Evolutionary conservation across 30 jellyfish, hydroid and myxozoan species (phyloP).

Genomic region (Hydra vulgaris): DNA sequence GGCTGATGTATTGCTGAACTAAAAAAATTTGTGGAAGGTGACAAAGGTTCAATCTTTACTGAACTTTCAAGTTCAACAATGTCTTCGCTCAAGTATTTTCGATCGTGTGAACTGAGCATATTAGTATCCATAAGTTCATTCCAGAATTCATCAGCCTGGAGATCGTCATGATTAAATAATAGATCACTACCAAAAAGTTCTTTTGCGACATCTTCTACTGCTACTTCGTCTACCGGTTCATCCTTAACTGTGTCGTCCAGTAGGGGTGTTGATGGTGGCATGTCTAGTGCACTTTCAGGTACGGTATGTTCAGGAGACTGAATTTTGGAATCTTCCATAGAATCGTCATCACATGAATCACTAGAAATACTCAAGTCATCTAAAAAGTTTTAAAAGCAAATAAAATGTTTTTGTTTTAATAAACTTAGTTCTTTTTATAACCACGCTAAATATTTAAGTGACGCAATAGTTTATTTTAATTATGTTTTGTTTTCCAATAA

Average conservation of each 20-base stretch:
- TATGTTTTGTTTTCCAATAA: too few relatives aligned
- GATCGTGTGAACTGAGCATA: slow-evolving; percentile 54
- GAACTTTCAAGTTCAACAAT: slow-evolving; percentile 74
- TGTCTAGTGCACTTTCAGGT: slow-evolving; percentile 63
- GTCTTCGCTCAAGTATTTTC: slow-evolving; percentile 33
- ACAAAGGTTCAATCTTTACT: slow-evolving; percentile 44
- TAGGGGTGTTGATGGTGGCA: slow-evolving; percentile 24
- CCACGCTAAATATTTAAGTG: too few relatives aligned
- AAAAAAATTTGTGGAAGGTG: slow-evolving; percentile 35
- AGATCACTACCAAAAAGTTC: slow-evolving; percentile 89
- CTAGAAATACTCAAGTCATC: slow-evolving; percentile 83
- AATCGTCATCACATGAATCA: slow-evolving; percentile 90
- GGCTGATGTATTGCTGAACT: slow-evolving; percentile 27
- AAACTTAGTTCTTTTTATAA: background rate
- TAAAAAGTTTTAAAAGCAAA: too few relatives aligned
- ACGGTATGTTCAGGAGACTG: slow-evolving; percentile 88
- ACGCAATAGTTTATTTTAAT: too few relatives aligned
- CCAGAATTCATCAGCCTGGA: slow-evolving; percentile 96
- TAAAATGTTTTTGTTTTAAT: background rate
- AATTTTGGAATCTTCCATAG: slow-evolving; percentile 78
- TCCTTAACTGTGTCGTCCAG: slow-evolving; percentile 22
- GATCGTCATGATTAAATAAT: slow-evolving; percentile 48
- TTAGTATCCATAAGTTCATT: slow-evolving; percentile 83
- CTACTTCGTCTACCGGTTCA: slow-evolving; percentile 46
- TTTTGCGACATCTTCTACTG: slow-evolving; percentile 96